Base-by-base conservation (phyloP, 2,888 invertebrate genomes). In the Pyralis farinalis region DNA sequence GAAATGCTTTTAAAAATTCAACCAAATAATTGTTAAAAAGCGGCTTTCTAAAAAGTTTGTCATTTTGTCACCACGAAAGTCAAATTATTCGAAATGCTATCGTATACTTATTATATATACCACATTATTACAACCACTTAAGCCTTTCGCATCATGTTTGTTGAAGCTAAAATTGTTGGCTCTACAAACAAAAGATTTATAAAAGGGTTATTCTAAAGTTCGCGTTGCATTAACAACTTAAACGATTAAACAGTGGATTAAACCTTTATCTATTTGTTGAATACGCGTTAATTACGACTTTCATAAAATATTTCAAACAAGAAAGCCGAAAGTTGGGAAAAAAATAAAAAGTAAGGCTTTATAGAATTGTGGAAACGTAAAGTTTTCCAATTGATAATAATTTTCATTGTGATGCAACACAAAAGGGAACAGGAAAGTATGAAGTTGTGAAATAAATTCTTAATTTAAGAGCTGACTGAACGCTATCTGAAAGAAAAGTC, bases 301-400 rank as follows among this genome's bases (percentile, higher is more conserved):
- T 37, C 32, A 37, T 35, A 44, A 47, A 49, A 49, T 48, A 49
- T 53, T 51, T 27, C 42, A 55, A 49, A 49, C 48, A 44, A 69
- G 63, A 71, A 71, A 69, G 56, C 63, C 67, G 67, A 77, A 77
- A 76, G 69, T 71, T 67, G 63, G 61, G 37, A 78, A 79, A 63
- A 44, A 80, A 79, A 78, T 71, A 81, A 79, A 82, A 79, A 66
- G 69, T 69, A 70, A 72, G 72, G 71, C 71, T 79, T 77, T 73
- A 74, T 68, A 66, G 63, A 75, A 79, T 75, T 71, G 72, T 69
- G 71, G 67, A 70, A 77, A 75, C 73, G 66, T 63, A 78, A 84
- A 85, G 75, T 84, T 82, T 83, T 79, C 80, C 81, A 80, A 85
- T 81, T 83, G 82, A 83, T 81, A 84, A 84, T 83, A 84, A 83